A percentile compares a stretch with the other conserved stretches of the same genome.
These are phyloP conservation scores for Ctenopoma multispine DNA, from an alignment of 2,797 vertebrate species.

Conservation along the genomic window DNA sequence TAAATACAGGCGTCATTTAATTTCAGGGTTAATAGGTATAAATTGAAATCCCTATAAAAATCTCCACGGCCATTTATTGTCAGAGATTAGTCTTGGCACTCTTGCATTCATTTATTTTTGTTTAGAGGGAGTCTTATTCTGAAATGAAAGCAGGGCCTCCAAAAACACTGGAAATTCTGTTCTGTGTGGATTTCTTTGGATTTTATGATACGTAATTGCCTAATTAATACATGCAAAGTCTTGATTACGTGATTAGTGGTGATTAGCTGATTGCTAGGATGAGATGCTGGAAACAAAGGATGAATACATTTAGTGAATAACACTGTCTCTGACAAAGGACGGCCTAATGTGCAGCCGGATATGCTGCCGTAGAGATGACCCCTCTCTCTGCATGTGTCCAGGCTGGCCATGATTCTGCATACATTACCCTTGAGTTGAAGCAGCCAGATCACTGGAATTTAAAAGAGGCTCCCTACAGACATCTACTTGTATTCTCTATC, in stretches of 20 bases:
- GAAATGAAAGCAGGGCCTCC: constrained; percentile 12
- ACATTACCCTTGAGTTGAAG: constrained; percentile 80
- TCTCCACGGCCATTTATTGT: constrained; percentile 18
- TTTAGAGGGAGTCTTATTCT: constrained; percentile 22
- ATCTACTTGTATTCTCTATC: constrained; percentile 56
- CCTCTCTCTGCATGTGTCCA: constrained; percentile 73
- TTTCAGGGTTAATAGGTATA: constrained; percentile 29
- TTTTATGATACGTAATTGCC: constrained; percentile 58
- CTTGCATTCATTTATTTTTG: constrained; percentile 40
- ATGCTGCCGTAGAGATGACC: constrained; percentile 73
- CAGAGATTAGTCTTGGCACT: constrained; percentile 41
- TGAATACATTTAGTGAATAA: constrained; percentile 72
- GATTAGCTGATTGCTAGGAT: constrained; percentile 71
- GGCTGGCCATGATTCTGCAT: constrained; percentile 76
- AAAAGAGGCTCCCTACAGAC: constrained; percentile 68
- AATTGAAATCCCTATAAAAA: constrained; percentile 31
- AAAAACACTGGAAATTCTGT: constrained; percentile 17
- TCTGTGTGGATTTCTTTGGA: constrained; percentile 44
- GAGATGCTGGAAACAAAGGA: constrained; percentile 60
- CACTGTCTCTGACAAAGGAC: constrained; percentile 56
- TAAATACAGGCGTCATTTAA: constrained; percentile 30
- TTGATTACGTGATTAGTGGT: constrained; percentile 73
- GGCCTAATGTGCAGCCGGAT: constrained; percentile 66
- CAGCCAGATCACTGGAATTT: constrained; percentile 71
- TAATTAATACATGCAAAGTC: constrained; percentile 71